Conservation (phyloP, 1,140 invertebrate species). For the Cryptotermes secundus region DNA sequence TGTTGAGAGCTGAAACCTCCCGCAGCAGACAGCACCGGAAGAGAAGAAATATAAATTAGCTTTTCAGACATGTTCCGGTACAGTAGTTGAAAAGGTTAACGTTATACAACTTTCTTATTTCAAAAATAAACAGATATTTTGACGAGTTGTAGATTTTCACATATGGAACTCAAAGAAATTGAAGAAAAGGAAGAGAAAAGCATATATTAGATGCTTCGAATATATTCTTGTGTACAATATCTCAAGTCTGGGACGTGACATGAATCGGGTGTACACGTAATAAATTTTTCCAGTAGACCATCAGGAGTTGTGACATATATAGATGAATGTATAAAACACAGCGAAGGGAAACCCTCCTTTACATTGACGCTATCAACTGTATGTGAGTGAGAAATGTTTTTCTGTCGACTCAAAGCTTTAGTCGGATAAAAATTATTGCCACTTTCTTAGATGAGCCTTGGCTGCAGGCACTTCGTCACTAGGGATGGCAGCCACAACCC, state of each 20-base stretch:
- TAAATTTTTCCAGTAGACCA: slow-evolving; percentile 6
- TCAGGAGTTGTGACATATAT: slow-evolving; percentile 7
- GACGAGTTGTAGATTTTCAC: neutral
- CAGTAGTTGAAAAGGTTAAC: too few relatives aligned
- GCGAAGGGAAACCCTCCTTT: neutral
- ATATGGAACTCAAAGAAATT: neutral
- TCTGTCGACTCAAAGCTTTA: slow-evolving; percentile 1
- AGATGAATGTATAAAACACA: slow-evolving; percentile 15
- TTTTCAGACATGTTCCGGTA: too few relatives aligned
- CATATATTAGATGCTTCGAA: neutral
- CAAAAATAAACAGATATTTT: too few relatives aligned
- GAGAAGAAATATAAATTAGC: too few relatives aligned
- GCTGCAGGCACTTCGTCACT: neutral
- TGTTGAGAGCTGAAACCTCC: too few relatives aligned
- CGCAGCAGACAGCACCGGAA: too few relatives aligned
- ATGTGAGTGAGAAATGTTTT: slow-evolving; percentile 5
- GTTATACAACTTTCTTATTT: too few relatives aligned
- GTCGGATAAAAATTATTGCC: neutral
- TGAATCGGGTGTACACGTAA: neutral
- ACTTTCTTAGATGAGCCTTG: slow-evolving; percentile 13
- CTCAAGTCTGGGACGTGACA: neutral
- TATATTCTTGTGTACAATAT: neutral
- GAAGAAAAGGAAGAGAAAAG: neutral
- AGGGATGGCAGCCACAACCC: neutral
- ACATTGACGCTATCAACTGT: neutral